phyloP scores from a whole-genome alignment of 2,888 invertebrate genomes.

The Augiades crinisus region DNA sequence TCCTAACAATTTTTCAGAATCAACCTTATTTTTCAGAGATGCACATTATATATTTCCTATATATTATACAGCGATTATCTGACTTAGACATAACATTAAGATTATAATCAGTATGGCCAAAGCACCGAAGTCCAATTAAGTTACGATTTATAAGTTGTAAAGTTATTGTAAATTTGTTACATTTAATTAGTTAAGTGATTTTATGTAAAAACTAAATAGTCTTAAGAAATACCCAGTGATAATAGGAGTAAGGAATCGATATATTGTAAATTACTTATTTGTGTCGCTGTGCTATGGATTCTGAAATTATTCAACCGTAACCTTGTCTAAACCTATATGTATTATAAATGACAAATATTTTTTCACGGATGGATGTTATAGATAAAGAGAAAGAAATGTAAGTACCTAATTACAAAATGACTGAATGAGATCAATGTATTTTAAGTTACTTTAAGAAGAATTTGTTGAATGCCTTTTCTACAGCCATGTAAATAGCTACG shows the following conservation, averaged over 20 bases:
- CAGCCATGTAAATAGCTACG: constrained; percentile 75
- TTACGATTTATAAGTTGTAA: constrained; percentile 68
- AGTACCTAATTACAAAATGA: constrained; percentile 51
- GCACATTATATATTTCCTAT: constrained; percentile 6
- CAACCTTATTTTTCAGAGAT: constrained; percentile 16
- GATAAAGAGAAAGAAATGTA: constrained; percentile 45
- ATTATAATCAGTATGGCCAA: constrained; percentile 62
- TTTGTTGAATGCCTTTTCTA: constrained; percentile 73
- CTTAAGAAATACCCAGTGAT: constrained; percentile 75
- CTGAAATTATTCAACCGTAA: constrained; percentile 41
- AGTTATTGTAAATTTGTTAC: constrained; percentile 54
- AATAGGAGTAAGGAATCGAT: constrained; percentile 72
- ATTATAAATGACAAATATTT: constrained; percentile 56
- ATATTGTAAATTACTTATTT: constrained; percentile 50
- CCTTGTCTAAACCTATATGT: constrained; percentile 26
- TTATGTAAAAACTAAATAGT: constrained; percentile 57
- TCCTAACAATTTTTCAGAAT: constrained; percentile 9
- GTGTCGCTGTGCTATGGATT: constrained; percentile 62
- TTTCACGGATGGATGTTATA: constrained; percentile 60
- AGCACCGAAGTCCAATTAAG: constrained; percentile 70
- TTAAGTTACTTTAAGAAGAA: constrained; percentile 70
- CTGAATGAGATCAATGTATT: constrained; percentile 70
- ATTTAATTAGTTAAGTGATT: constrained; percentile 42
- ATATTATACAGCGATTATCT: constrained; percentile 8
- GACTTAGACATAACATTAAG: constrained; percentile 20